Evolutionary conservation across 2,888 invertebrate species (phyloP).

Genomic region (Strigamia transsilvanica): DNA sequence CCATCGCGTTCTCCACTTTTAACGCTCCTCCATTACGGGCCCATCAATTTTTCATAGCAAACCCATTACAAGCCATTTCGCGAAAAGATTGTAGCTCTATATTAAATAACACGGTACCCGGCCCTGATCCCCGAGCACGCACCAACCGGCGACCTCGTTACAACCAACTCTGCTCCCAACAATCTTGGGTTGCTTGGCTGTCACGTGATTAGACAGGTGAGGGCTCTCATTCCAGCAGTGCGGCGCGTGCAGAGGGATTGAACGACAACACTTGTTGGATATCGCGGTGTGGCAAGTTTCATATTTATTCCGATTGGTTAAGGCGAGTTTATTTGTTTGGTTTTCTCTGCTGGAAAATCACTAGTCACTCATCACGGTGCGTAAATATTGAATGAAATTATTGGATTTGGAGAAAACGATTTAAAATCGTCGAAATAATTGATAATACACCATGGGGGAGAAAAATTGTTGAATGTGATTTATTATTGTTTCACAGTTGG

Average conservation of each 20-base stretch:
- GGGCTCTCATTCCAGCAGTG: background rate
- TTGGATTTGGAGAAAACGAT: no score
- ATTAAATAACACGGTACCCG: slow-evolving; percentile 51
- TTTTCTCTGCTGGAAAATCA: no score
- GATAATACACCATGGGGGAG: no score
- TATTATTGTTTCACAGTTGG: no score
- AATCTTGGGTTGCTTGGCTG: slow-evolving; percentile 7
- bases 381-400: no score
- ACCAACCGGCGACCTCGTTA: slow-evolving; percentile 44
- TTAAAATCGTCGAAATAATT: no score
- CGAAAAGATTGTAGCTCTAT: slow-evolving; percentile 52
- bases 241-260: background rate
- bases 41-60: slow-evolving; percentile 56
- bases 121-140: slow-evolving; percentile 40
- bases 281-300: background rate
- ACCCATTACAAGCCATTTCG: slow-evolving; percentile 55
- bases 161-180: background rate
- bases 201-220: slow-evolving; percentile 25
- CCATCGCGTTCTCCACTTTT: slow-evolving; percentile 38
- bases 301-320: no score
- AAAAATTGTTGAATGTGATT: no score
- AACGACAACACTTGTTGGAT: background rate
- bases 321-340: no score
- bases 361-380: no score
- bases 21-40: slow-evolving; percentile 55